Evolutionary conservation across 2,797 vertebrate species (phyloP).

Genomic region (Anableps anableps): DNA sequence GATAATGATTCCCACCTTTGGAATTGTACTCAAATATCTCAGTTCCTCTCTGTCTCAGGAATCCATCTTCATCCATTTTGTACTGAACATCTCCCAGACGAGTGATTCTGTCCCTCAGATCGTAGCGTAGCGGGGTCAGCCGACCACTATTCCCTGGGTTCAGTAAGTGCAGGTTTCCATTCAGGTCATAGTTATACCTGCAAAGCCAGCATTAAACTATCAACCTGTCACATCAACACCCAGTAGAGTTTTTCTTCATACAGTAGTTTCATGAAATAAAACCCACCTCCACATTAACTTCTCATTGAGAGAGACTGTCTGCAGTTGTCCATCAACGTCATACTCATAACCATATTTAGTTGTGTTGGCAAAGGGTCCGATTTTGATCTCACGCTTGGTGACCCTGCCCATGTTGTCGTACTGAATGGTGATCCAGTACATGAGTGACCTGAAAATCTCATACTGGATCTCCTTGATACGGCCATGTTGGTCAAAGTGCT

Average conservation of each 20-base stretch:
- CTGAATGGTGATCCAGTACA: conserved; percentile 99
- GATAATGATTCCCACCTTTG: conserved; percentile 75
- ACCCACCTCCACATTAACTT: conserved; percentile 96
- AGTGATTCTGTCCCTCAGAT: conserved; percentile 95
- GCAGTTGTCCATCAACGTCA: conserved; percentile 96
- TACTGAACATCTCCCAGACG: conserved; percentile 96
- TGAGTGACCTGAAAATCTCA: conserved; percentile 96
- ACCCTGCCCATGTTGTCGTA: conserved; percentile 98
- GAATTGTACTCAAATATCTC: conserved; percentile 99
- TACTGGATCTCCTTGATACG: conserved; percentile 99
- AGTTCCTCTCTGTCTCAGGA: conserved; percentile 93
- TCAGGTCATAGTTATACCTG: conserved; percentile 93
- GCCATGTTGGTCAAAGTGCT: conserved; percentile 96
- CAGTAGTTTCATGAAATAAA: neutral
- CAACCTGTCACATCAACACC: neutral
- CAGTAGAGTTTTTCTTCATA: neutral
- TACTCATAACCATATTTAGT: conserved; percentile 98
- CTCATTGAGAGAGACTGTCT: conserved; percentile 96
- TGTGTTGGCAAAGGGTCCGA: conserved; percentile 97
- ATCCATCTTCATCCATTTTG: conserved; percentile 94
- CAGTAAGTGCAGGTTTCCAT: conserved; percentile 95
- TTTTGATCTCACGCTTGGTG: conserved; percentile 97
- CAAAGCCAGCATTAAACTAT: neutral
- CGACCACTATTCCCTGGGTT: conserved; percentile 96
- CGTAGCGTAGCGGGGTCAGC: conserved; percentile 92